Evolutionary conservation across 2,888 invertebrate species (phyloP), one percentile per base, ranked within the genome.

Genomic region (Himalopsyche tibetana): DNA sequence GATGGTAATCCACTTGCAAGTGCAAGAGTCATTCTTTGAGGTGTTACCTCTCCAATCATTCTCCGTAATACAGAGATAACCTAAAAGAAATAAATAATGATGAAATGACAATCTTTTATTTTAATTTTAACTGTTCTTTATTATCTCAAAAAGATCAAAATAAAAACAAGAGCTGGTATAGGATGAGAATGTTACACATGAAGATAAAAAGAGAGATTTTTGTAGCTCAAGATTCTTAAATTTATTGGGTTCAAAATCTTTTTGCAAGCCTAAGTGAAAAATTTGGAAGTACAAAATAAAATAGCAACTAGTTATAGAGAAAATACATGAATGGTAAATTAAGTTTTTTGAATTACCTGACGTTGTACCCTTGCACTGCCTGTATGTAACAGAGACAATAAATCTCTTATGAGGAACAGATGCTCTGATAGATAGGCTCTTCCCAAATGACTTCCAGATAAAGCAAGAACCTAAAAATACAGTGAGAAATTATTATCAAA

Each of bases 321-420:
- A 40, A 6, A 40, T 40, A 40, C 6, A 40, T 6, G 3, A 40
- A 40, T 40, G 5, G 40, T 40, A 40, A 40, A 40, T 40, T 40
- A 5, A 40, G 6, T 40, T 40, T 40, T 6, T 5, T 5, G 5
- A 36, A 17, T 79, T 90, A 96, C 98, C 94, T 99, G 99, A 91
- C 99, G 94, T 91, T 99, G 99, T 0, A 99, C 98, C 86, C 99
- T 94, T 84, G 98, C 98, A 89, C 98, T 98, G 86, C 98, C 98
- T 0, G 98, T 98, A 90, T 99, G 99, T 51, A 99, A 92, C 9
- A 99, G 93, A 88, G 96, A 96, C 69, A 99, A 92, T 45, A 99
- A 92, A 92, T 99, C 98, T 55, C 96, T 95, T 1, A 99, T 93
- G 82, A 99, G 92, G 45, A 96, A 97, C 82, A 96, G 95, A 90